Base-by-base conservation (phyloP, 2,888 invertebrate genomes). In the Spatulosminthurus flaviceps region DNA sequence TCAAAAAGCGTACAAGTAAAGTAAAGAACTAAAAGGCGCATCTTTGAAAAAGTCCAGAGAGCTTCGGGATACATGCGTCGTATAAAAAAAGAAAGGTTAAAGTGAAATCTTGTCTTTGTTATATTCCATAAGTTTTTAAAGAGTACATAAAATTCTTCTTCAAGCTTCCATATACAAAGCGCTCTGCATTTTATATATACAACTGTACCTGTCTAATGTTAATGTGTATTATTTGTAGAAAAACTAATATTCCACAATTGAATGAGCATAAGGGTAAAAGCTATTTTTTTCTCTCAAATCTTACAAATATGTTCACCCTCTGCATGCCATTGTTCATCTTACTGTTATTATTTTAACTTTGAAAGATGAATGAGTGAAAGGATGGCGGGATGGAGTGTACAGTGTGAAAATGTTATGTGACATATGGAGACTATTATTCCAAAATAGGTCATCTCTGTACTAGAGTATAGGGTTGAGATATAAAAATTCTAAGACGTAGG, bases 351-450 rank as follows among this genome's bases (percentile, higher is more conserved):
- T 51, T 51, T 19, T 51, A 5, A 51, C 51, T 2, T 72, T 72
- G 71, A 72, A 42, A 72, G 71, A 72, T 72, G 71, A 72, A 72
- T 72, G 71, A 72, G 71, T 72, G 71, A 72, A 72, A 72, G 71
- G 24, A 72, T 72, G 43, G 26, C 4, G 26, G 28, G 13, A 22
- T 24, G 66, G 21, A 16, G n/a, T 21, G 21, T 22, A 24, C n/a
- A 16, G 51, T 51, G 51, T 24, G 42, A 29, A 42, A 24, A 73
- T 22, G 42, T 22, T 19, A n/a, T 29, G 61, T 61, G 73, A 60
- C 60, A 28, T 26, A 73, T 60, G 51, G 61, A 28, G 41, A 0
- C 22, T 61, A 21, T 4, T 26, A 19, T 28, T 11, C 43, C 24
- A 73, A 73, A 61, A 73, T 73, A 73, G 73, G 73, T 73, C 73